Evolutionary conservation across 2,113 vertebrate species (phyloP).

Genomic region (Platysteira castanea): DNA sequence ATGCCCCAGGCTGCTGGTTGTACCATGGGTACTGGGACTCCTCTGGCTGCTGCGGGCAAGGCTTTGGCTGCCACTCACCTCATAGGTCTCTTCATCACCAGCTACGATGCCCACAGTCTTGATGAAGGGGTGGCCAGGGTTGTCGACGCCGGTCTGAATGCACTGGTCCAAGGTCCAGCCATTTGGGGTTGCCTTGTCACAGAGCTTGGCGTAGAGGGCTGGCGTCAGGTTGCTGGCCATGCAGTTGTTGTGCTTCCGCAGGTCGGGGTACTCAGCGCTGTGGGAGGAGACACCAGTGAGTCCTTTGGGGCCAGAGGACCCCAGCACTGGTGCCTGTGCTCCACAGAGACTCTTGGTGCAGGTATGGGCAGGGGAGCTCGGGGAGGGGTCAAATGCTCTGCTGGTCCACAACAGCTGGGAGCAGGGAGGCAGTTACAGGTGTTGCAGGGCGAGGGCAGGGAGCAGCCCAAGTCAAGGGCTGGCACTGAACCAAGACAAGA

Average conservation of each 20-base stretch:
- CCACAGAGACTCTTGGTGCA: background rate
- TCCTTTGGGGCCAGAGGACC: background rate
- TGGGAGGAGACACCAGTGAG: background rate
- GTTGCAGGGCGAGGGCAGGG: rapidly evolving
- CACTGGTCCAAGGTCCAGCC: constrained; percentile 93
- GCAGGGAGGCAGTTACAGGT: background rate
- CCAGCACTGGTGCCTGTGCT: background rate
- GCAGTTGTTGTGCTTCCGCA: constrained; percentile 98
- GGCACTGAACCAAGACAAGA: background rate
- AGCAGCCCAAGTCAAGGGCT: background rate
- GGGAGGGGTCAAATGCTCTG: background rate
- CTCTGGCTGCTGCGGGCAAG: background rate
- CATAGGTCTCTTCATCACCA: constrained; percentile 95
- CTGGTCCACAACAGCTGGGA: background rate
- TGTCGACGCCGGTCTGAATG: constrained; percentile 98
- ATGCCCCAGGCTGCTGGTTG: background rate
- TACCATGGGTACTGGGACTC: background rate
- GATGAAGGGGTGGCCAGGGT: constrained; percentile 97
- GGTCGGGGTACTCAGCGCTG: constrained; percentile 95
- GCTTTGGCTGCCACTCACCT: constrained; percentile 76
- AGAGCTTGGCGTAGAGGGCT: constrained; percentile 87
- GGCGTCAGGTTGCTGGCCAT: constrained; percentile 94
- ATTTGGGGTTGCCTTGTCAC: constrained; percentile 86
- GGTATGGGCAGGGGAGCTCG: background rate
- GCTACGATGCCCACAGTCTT: constrained; percentile 89